Percentiles rank a stretch among this genome's conserved stretches.
Conservation (phyloP, 2,113 vertebrate species). For the Brachypodius melanocephalos region DNA sequence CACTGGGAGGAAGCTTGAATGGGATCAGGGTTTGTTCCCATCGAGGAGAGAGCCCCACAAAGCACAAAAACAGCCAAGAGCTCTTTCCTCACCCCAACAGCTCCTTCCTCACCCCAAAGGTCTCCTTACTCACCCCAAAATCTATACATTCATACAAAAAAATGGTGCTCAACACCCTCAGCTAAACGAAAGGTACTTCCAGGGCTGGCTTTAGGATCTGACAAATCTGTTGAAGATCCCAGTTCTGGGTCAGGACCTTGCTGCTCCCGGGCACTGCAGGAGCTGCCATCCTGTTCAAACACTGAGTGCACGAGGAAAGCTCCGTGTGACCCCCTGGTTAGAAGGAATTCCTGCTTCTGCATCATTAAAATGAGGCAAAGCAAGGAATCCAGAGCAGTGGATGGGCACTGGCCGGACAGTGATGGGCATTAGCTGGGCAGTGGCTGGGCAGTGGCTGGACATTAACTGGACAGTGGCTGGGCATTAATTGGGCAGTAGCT, state of each 20-base stretch:
- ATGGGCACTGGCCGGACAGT: no score
- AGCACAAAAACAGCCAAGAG: neutral
- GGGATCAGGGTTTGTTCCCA: neutral
- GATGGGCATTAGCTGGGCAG: no score
- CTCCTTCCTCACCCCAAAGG: neutral
- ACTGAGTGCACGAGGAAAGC: neutral
- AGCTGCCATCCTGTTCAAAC: neutral
- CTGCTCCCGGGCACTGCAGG: neutral
- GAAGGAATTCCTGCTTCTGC: neutral
- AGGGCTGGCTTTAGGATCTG: neutral
- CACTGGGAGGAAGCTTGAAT: neutral
- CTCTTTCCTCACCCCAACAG: neutral
- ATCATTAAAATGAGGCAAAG: neutral
- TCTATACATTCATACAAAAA: no score
- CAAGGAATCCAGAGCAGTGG: neutral
- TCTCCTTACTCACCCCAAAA: neutral
- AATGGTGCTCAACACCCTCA: neutral
- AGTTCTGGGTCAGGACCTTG: neutral
- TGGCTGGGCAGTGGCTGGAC: no score
- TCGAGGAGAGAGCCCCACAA: neutral
- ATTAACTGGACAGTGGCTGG: no score
- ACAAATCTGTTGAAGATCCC: neutral
- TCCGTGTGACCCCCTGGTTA: accelerated
- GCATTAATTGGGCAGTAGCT: no score
- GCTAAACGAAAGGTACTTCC: neutral